Evolutionary conservation across 2,797 vertebrate species (phyloP), one percentile per base, ranked within the genome.

Genomic region (Enteromius mattozi): DNA sequence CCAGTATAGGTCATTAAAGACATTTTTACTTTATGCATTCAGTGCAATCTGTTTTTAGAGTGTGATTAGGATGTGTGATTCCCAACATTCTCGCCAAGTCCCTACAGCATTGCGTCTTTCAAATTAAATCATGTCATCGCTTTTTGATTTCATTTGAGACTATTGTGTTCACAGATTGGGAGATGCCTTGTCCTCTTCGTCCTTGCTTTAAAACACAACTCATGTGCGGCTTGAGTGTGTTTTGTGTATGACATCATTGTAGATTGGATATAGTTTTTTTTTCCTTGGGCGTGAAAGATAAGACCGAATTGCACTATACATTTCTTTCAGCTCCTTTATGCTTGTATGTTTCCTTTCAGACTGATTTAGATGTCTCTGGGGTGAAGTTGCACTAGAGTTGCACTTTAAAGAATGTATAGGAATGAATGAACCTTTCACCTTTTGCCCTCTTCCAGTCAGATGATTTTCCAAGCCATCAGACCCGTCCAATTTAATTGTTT

Each of bases 281-380:
- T 59, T 69, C 76, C 74, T 78, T 27, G 42, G 81, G 54, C 1
- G 3, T 51, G 54, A 78, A 78, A 83, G 45, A 74, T 81, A 86
- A 86, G 72, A 37, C 83, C 59, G 65, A 85, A 74, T 78, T 85
- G 81, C 71, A 45, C 75, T 80, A 17, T 85, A 72, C 81, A 79
- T 85, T 87, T 79, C 35, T 24, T 13, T 70, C 5, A 14, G 51
- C 54, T 87, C 70, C 56, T 84, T 65, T 82, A 87, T 66, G 82
- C 40, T 33, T 40, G 30, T 81, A 33, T 75, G 82, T 85, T 85
- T 85, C 86, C 68, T 61, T 87, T 68, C 70, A 45, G 81, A 77
- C 81, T 81, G 83, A 79, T 78, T 81, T 76, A 81, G 74, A 80
- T 74, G 78, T 86, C 88, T 87, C 80, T 40, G 66, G 83, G 83